phyloP scores from a whole-genome alignment of 1,140 invertebrate genomes.

The Meloidogyne floridensis region DNA sequence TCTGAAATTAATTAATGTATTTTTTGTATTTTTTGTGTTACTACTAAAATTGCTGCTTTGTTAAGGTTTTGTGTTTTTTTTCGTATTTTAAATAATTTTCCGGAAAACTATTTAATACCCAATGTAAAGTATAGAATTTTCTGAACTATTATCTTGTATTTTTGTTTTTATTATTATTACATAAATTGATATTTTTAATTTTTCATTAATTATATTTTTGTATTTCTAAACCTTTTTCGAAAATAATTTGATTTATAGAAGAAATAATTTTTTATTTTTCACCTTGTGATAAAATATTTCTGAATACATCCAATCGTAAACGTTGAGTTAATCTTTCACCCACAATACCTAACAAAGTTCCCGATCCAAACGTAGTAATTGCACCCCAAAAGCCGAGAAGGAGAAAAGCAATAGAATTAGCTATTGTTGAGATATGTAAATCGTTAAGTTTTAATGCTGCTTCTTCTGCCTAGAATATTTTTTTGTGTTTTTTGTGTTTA shows the following conservation, averaged over 20 bases:
- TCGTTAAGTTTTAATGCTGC: constrained; percentile 3
- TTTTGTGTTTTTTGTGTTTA: neutral
- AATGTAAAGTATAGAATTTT: neutral
- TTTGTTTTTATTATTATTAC: too few species aligned
- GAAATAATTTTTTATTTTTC: neutral
- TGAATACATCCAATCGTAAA: constrained; percentile 36
- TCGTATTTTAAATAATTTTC: too few species aligned
- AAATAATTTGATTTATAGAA: too few species aligned
- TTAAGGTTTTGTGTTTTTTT: neutral
- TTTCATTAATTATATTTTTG: too few species aligned
- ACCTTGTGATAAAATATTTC: constrained; percentile 20
- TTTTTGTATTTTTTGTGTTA: constrained; percentile 29
- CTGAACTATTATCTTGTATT: too few species aligned
- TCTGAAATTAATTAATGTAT: too few species aligned
- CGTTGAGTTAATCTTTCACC: constrained; percentile 52
- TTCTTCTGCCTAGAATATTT: neutral
- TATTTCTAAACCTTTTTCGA: too few species aligned
- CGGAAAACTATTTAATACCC: too few species aligned
- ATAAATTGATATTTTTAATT: neutral
- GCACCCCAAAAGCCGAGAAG: constrained; percentile 40
- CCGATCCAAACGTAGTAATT: constrained; percentile 52
- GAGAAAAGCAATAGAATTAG: constrained; percentile 44
- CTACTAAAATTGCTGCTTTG: too few species aligned
- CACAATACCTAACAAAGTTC: constrained; percentile 50
- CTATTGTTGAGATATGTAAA: neutral